Conservation (phyloP, 2,113 vertebrate species). For the Corynorhinus townsendii region DNA sequence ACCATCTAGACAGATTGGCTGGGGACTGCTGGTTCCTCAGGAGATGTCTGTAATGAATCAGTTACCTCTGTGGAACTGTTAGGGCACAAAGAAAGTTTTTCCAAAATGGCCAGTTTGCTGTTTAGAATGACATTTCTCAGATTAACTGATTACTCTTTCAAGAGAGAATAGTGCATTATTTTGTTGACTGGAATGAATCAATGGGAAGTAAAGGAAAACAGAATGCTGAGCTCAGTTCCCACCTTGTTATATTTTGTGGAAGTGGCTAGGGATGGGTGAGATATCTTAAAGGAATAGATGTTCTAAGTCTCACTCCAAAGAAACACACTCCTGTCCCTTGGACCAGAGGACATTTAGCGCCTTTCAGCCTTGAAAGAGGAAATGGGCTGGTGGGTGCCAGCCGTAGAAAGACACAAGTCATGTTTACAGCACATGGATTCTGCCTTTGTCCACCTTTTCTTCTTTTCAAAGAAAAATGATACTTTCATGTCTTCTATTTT, state of each 20-base stretch:
- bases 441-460: not conserved
- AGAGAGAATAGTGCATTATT: not conserved
- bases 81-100: not conserved
- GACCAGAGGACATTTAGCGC: not conserved
- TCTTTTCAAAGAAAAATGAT: not conserved
- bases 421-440: not conserved
- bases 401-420: not conserved
- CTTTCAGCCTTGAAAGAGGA: not conserved
- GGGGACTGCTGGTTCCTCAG: not conserved
- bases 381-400: not conserved
- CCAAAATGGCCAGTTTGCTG: not conserved
- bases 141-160: not conserved
- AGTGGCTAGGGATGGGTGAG: not conserved
- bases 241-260: not conserved
- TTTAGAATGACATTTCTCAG: not conserved
- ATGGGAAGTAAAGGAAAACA: not conserved
- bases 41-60: not conserved
- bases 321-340: not conserved
- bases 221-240: not conserved
- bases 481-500: not conserved
- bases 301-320: not conserved
- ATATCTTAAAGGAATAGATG: not conserved
- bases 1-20: slow-evolving; percentile 37
- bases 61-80: not conserved
- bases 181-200: not conserved